Percentiles rank a stretch among this genome's conserved stretches.
Conservation (phyloP, 2,113 vertebrate genomes). For the Isichthys henryi region DNA sequence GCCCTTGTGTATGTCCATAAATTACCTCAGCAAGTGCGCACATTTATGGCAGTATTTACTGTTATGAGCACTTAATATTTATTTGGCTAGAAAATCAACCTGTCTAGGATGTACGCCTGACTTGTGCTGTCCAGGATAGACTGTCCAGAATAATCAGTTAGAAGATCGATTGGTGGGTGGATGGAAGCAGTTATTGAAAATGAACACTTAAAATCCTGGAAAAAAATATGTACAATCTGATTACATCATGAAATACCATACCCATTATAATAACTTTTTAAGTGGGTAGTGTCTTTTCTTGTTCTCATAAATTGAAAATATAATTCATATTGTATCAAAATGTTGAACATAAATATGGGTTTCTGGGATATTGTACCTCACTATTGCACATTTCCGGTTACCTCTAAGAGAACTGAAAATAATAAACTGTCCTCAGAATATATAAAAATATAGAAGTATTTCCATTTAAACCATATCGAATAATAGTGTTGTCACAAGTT, state of each 20-base stretch:
- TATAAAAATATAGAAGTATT: not conserved
- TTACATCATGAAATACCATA: not conserved
- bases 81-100: not conserved
- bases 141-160: not conserved
- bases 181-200: slow-evolving; percentile 6
- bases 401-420: not conserved
- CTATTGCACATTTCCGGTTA: not conserved
- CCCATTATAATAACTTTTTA: not conserved
- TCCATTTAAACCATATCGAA: not conserved
- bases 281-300: not conserved
- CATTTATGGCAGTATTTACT: not conserved
- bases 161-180: not conserved
- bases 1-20: not conserved
- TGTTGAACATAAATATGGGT: not conserved
- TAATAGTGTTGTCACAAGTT: not conserved
- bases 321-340: not conserved
- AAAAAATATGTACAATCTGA: not conserved
- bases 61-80: not conserved
- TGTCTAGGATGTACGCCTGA: not conserved
- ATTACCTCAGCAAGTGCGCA: not conserved
- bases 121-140: not conserved
- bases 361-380: not conserved
- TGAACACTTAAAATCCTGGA: not conserved
- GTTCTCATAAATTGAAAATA: not conserved
- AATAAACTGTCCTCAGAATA: not conserved